Conservation (phyloP, 2,113 vertebrate species). For the Taurulus bubalis region DNA sequence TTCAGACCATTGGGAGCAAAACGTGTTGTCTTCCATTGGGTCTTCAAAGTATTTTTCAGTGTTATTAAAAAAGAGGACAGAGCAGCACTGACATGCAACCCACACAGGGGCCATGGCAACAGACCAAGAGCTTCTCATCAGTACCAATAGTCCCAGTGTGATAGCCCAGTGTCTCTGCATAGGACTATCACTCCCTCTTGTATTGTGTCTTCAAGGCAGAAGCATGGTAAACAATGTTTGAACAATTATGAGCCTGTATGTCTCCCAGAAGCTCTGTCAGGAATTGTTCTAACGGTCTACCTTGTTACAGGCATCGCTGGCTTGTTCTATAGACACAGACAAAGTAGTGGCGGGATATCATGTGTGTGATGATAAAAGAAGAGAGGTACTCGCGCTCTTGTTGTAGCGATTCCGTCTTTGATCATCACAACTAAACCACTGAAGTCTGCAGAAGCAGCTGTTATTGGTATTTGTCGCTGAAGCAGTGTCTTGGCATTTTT, state of each 20-base stretch:
- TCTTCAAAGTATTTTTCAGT: constrained; percentile 71
- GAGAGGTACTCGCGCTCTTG: constrained; percentile 28
- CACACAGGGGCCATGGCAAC: constrained; percentile 73
- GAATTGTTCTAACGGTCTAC: constrained; percentile 54
- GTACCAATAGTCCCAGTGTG: constrained; percentile 65
- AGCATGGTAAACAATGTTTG: constrained; percentile 71
- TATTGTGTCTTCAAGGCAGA: constrained; percentile 75
- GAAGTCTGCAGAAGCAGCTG: constrained; percentile 24
- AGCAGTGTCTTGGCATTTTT: constrained; percentile 28
- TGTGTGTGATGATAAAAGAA: constrained; percentile 35
- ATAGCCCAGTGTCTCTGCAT: constrained; percentile 62
- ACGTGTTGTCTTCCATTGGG: constrained; percentile 54
- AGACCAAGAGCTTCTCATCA: constrained; percentile 75
- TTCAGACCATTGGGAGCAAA: constrained; percentile 41
- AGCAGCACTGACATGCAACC: constrained; percentile 67
- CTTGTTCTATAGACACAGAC: constrained; percentile 36
- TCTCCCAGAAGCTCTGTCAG: constrained; percentile 53
- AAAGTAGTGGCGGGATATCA: constrained; percentile 30
- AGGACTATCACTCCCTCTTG: constrained; percentile 65
- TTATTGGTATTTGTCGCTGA: constrained; percentile 29
- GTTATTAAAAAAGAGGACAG: constrained; percentile 69
- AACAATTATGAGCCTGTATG: constrained; percentile 68
- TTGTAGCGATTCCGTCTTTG: constrained; percentile 38
- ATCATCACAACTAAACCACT: constrained; percentile 37
- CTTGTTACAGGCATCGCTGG: constrained; percentile 48